phyloP scores from a whole-genome alignment of 1,140 invertebrate genomes.

The Drosophila ananassae region DNA sequence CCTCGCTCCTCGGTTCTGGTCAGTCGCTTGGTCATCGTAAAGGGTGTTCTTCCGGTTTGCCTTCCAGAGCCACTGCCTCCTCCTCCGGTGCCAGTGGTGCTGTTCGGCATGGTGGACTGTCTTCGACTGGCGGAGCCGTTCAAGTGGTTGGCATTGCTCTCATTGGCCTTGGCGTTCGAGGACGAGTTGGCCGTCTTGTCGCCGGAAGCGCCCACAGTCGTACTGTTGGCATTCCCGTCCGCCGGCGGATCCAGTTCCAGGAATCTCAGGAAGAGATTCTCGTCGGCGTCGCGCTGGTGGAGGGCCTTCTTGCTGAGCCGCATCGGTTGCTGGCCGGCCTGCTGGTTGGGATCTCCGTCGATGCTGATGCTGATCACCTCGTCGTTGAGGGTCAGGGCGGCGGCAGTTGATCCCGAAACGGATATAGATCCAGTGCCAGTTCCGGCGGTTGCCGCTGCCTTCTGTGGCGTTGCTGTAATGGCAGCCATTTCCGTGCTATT shows the following conservation, averaged over 20 bases:
- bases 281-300: slow-evolving; percentile 88
- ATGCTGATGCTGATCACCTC: slow-evolving; percentile 81
- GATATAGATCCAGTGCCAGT: slow-evolving; percentile 22
- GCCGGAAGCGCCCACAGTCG: slow-evolving; percentile 49
- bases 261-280: slow-evolving; percentile 90
- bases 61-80: slow-evolving; percentile 11
- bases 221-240: slow-evolving; percentile 84
- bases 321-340: slow-evolving; percentile 65
- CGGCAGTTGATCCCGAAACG: slow-evolving; percentile 2
- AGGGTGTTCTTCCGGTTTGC: slow-evolving; percentile 89
- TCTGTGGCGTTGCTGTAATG: slow-evolving; percentile 37
- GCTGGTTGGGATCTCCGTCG: slow-evolving; percentile 54
- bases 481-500: slow-evolving; percentile 40
- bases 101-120: slow-evolving; percentile 49
- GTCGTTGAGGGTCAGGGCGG: slow-evolving; percentile 40
- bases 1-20: slow-evolving; percentile 86
- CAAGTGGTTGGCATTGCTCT: slow-evolving; percentile 65
- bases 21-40: slow-evolving; percentile 90
- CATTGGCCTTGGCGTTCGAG: slow-evolving; percentile 69
- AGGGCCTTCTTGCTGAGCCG: slow-evolving; percentile 85
- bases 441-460: slow-evolving; percentile 14
- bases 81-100: slow-evolving; percentile 13
- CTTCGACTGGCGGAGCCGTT: slow-evolving; percentile 46
- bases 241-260: slow-evolving; percentile 90
- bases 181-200: slow-evolving; percentile 68